Percentiles rank a stretch among this genome's conserved stretches.
These are phyloP conservation scores for Sesia bembeciformis DNA, from an alignment of 2,888 invertebrate species.

Conservation along the genomic window DNA sequence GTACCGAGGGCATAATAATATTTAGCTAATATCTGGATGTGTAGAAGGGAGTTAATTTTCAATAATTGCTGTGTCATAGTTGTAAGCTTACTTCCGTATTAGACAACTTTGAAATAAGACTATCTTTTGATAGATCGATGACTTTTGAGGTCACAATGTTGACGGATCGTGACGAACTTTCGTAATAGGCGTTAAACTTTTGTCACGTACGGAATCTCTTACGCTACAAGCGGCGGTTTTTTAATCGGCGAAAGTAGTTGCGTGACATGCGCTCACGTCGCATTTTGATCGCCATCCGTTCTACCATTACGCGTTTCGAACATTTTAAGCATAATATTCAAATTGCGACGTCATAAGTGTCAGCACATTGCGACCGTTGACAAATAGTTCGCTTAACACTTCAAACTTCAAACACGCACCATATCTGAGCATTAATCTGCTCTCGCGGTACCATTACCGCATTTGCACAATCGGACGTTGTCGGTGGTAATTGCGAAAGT, in stretches of 20 bases:
- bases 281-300: slow-evolving; percentile 34
- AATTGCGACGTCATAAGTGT: slow-evolving; percentile 16
- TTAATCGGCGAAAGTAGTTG: slow-evolving; percentile 68
- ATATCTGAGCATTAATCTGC: slow-evolving; percentile 25
- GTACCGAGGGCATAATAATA: too few species aligned
- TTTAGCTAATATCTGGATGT: too few species aligned
- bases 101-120: not conserved
- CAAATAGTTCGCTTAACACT: slow-evolving; percentile 17
- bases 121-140: slow-evolving; percentile 1
- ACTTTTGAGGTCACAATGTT: slow-evolving; percentile 6
- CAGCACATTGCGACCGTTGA: slow-evolving; percentile 20
- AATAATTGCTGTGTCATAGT: not conserved
- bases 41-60: not conserved
- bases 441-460: slow-evolving; percentile 44
- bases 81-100: not conserved
- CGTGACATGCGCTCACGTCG: slow-evolving; percentile 48
- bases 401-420: slow-evolving; percentile 12
- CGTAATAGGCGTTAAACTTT: slow-evolving; percentile 34
- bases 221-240: slow-evolving; percentile 29
- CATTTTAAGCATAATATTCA: not conserved
- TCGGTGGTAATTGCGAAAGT: slow-evolving; percentile 56
- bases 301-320: slow-evolving; percentile 1
- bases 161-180: slow-evolving; percentile 28
- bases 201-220: slow-evolving; percentile 44
- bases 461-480: slow-evolving; percentile 60